Evolutionary conservation across 64 coral and sea anemone species (phyloP).

Genomic region (Stichodactyla mertensii): DNA sequence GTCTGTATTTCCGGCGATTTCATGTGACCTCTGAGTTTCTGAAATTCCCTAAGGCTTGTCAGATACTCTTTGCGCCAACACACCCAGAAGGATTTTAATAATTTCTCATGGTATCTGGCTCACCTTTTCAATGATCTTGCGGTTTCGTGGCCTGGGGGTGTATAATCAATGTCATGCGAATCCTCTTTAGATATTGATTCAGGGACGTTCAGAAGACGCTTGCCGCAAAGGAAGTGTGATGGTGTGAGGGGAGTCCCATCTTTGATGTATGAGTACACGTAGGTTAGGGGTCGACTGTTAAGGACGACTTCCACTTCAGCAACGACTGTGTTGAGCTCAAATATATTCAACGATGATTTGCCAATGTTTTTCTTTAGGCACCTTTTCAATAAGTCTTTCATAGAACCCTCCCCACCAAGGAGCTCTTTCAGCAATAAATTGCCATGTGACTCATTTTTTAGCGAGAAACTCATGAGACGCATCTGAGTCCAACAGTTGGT

Average conservation of each 20-base stretch:
- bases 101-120: neutral
- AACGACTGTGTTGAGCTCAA: neutral
- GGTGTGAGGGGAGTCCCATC: conserved; percentile 16
- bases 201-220: conserved; percentile 17
- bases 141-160: neutral
- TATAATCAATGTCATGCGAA: neutral
- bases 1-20: no score
- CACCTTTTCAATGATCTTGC: neutral
- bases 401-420: conserved; percentile 25
- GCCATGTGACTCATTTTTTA: neutral
- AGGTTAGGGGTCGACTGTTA: conserved; percentile 31
- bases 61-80: conserved; percentile 37
- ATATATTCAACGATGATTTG: neutral
- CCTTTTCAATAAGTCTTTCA: conserved; percentile 1
- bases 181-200: neutral
- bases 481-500: neutral
- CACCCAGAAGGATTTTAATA: neutral
- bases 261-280: conserved; percentile 4
- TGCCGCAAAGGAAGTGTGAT: conserved; percentile 23
- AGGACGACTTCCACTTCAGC: neutral
- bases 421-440: neutral
- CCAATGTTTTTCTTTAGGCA: conserved; percentile 14
- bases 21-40: no score
- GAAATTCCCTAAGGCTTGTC: conserved; percentile 30
- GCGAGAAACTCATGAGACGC: no score